A percentile compares a stretch with the other conserved stretches of the same genome.
Conservation (phyloP, 2,888 invertebrate genomes). For the Morpho achilles region DNA sequence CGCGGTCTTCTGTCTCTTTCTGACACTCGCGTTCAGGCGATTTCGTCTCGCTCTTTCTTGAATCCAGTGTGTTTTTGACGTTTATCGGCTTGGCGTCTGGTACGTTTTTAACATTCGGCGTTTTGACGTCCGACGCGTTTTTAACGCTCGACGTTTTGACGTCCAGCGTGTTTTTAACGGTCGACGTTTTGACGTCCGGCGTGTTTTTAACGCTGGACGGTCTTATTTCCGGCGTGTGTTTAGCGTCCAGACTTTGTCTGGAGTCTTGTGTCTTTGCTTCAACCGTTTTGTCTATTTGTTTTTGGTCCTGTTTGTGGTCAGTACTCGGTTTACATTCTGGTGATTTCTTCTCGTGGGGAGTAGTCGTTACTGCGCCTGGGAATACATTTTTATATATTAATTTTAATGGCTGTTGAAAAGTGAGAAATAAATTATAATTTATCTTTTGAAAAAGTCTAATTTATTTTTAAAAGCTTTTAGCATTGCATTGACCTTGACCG, state of each 20-base stretch:
- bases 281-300: slow-evolving; percentile 3
- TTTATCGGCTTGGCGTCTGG: slow-evolving; percentile 10
- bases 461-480: too few species aligned
- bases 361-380: slow-evolving; percentile 47
- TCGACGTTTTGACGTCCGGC: background rate
- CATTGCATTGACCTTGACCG: too few species aligned
- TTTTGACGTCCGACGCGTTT: slow-evolving; percentile 22
- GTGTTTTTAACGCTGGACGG: background rate
- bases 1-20: slow-evolving; percentile 30
- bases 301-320: slow-evolving; percentile 6
- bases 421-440: too few species aligned
- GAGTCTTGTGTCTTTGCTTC: slow-evolving; percentile 1
- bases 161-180: background rate
- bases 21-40: slow-evolving; percentile 27
- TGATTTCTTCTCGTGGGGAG: slow-evolving; percentile 35
- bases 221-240: background rate
- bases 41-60: slow-evolving; percentile 19
- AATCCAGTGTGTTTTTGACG: slow-evolving; percentile 25
- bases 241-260: background rate
- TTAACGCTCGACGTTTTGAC: slow-evolving; percentile 12
- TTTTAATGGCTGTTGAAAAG: too few species aligned
- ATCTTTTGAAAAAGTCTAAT: too few species aligned
- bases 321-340: slow-evolving; percentile 17
- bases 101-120: slow-evolving; percentile 23
- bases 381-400: too few species aligned